These are phyloP conservation scores for Melinopterus prodromus DNA, from an alignment of 2,888 invertebrate species.

Conservation along the genomic window DNA sequence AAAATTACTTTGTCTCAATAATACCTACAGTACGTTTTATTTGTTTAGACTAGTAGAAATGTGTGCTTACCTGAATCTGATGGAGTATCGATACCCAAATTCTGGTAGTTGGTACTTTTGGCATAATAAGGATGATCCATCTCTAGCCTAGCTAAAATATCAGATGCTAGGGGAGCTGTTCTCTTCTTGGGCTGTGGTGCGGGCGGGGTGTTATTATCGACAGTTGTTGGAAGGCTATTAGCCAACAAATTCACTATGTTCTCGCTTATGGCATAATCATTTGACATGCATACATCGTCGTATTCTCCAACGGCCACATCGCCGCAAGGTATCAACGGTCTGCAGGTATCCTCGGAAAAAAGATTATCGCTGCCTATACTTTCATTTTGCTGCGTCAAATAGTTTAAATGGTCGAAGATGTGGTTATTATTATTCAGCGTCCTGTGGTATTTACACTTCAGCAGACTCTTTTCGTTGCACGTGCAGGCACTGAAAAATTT, in stretches of 20 bases:
- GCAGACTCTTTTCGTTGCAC: background rate
- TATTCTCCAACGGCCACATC: background rate
- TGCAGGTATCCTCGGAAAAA: background rate
- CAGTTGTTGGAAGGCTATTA: background rate
- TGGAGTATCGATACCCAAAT: slow-evolving; percentile 84
- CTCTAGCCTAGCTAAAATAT: background rate
- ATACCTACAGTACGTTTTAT: background rate
- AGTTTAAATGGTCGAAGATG: background rate
- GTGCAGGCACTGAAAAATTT: background rate
- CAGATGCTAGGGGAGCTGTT: background rate
- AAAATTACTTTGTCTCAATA: too few relatives aligned
- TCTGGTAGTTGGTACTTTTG: slow-evolving; percentile 42
- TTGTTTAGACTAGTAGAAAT: background rate
- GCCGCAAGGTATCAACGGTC: background rate
- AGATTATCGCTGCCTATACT: background rate
- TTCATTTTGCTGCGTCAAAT: background rate
- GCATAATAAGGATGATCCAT: background rate
- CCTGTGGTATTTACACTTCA: background rate
- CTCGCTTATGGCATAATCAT: background rate
- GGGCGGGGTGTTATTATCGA: background rate
- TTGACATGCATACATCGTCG: background rate
- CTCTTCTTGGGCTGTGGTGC: background rate
- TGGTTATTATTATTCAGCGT: background rate
- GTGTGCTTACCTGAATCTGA: slow-evolving; percentile 84
- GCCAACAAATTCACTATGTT: background rate